These are phyloP conservation scores for Platichthys stellatus DNA, from an alignment of 2,113 vertebrate genomes.

Conservation along the genomic window DNA sequence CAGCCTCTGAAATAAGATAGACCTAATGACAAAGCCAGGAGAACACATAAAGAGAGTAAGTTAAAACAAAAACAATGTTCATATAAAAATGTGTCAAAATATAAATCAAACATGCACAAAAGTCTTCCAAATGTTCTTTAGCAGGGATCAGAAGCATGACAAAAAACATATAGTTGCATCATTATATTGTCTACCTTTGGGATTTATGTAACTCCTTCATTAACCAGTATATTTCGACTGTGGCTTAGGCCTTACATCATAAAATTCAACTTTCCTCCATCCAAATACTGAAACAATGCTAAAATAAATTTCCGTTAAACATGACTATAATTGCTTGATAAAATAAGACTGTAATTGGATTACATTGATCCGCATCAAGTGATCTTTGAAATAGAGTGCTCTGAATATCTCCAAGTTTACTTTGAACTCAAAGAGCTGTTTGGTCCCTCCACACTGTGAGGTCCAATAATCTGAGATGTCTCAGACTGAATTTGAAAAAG, in stretches of 20 bases:
- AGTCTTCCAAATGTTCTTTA: too few relatives aligned
- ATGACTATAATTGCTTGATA: neutral
- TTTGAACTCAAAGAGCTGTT: neutral
- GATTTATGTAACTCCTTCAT: neutral
- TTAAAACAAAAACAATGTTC: too few relatives aligned
- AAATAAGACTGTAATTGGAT: neutral
- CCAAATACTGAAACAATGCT: neutral
- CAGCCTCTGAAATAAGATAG: too few relatives aligned
- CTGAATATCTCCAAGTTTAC: too few relatives aligned
- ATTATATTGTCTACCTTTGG: neutral
- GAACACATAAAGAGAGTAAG: too few relatives aligned
- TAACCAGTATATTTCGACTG: neutral
- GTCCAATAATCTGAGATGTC: neutral
- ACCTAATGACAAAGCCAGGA: too few relatives aligned
- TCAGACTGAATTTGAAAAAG: constrained; percentile 34
- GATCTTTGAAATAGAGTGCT: too few relatives aligned
- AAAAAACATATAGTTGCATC: neutral
- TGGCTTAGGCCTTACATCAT: neutral
- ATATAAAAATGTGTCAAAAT: too few relatives aligned
- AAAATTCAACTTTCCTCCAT: neutral
- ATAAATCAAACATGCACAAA: too few relatives aligned
- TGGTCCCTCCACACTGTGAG: neutral
- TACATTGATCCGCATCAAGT: neutral
- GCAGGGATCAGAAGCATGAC: too few relatives aligned
- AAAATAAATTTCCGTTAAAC: too few relatives aligned